Conservation (phyloP, 2,113 vertebrate species). For the Solenodon paradoxus region DNA sequence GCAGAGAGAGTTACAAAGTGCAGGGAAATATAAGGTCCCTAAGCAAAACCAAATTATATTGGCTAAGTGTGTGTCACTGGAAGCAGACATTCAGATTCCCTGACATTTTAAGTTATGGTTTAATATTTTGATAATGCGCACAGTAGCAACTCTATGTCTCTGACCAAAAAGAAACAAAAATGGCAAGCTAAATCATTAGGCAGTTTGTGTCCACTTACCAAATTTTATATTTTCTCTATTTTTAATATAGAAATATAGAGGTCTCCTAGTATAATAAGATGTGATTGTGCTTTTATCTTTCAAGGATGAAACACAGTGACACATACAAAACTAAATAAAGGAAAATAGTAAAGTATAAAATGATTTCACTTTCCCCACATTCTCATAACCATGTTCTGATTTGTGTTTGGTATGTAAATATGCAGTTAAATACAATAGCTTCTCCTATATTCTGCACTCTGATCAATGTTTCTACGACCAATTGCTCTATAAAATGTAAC, state of each 20-base stretch:
- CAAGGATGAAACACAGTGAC: slow-evolving; percentile 58
- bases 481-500: neutral
- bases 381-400: slow-evolving; percentile 61
- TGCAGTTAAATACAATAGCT: neutral
- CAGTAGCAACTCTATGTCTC: slow-evolving; percentile 72
- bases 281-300: slow-evolving; percentile 49
- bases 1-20: slow-evolving; percentile 40
- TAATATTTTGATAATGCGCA: slow-evolving; percentile 83
- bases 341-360: slow-evolving; percentile 49
- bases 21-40: slow-evolving; percentile 62
- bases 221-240: neutral
- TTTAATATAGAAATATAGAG: slow-evolving; percentile 56
- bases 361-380: neutral
- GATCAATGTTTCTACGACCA: neutral
- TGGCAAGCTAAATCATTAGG: slow-evolving; percentile 65
- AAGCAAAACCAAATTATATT: slow-evolving; percentile 74
- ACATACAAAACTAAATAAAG: slow-evolving; percentile 65
- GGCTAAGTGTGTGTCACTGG: slow-evolving; percentile 77
- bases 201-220: slow-evolving; percentile 58
- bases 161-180: slow-evolving; percentile 66
- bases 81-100: slow-evolving; percentile 82
- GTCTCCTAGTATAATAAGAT: slow-evolving; percentile 46
- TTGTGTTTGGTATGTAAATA: slow-evolving; percentile 44
- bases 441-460: neutral
- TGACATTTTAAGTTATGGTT: slow-evolving; percentile 85